Evolutionary conservation across 2,797 vertebrate genomes (phyloP).

Genomic region (Poecilia wingei): DNA sequence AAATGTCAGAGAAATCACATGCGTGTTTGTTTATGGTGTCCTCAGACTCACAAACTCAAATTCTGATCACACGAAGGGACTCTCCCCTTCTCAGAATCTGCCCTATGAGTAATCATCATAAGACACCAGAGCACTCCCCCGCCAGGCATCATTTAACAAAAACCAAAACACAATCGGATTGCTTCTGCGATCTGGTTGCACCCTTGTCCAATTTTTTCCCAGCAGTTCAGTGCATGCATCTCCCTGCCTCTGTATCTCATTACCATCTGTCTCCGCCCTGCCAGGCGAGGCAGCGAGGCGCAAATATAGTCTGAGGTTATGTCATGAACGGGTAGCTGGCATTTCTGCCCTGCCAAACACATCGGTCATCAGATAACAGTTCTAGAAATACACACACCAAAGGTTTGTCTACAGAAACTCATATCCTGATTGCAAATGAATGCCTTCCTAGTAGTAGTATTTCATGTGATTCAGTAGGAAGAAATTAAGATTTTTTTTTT

Average conservation of each 20-base stretch:
- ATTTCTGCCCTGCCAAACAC: constrained; percentile 72
- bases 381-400: constrained; percentile 55
- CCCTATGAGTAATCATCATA: constrained; percentile 95
- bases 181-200: background rate
- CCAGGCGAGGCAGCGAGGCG: constrained; percentile 27
- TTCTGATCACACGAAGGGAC: constrained; percentile 77
- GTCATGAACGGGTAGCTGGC: constrained; percentile 61
- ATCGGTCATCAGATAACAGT: constrained; percentile 59
- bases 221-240: constrained; percentile 11
- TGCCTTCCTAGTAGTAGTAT: background rate
- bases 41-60: constrained; percentile 73
- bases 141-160: background rate
- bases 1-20: constrained; percentile 1
- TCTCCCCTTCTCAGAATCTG: constrained; percentile 91
- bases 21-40: constrained; percentile 38
- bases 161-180: constrained; percentile 20
- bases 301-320: constrained; percentile 69
- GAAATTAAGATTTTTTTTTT: background rate
- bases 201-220: constrained; percentile 1
- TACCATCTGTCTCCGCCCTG: constrained; percentile 28
- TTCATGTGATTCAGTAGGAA: background rate
- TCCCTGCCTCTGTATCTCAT: constrained; percentile 30
- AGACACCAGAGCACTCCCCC: constrained; percentile 72
- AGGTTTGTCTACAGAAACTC: constrained; percentile 14
- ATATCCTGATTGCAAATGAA: constrained; percentile 18